Base-by-base conservation (phyloP, 2,113 vertebrate genomes). In the Eulemur macaco region DNA sequence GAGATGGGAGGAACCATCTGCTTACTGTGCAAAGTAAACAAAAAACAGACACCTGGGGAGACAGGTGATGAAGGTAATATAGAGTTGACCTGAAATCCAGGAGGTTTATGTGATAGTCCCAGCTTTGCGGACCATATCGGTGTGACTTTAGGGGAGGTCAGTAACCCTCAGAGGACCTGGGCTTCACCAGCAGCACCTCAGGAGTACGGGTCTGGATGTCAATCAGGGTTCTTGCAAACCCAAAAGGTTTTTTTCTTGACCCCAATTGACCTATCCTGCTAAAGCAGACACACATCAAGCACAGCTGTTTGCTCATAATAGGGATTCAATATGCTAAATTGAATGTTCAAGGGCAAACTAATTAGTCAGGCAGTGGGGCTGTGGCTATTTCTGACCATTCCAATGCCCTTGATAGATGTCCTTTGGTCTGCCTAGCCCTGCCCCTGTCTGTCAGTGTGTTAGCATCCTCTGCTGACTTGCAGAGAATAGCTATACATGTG, bases 331-430 rank as follows among this genome's bases (percentile, higher is more conserved):
- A 66, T 69, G 94, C 27, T 87, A 95, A 86, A 95, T 8, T 56
- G 31, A 94, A 78, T 47, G 66, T 45, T 58, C 66, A 85, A 37
- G 47, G 76, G 23, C 91, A 96, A 73, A 47, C 58, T 87, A 95
- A 88, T 97, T 94, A 96, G 91, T 37, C 34, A 96, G 71, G 10
- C 34, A n/a, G 27, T 47, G 8, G 10, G 39, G 86, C 60, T 77
- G 52, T 47, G 74, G 81, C 93, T 96, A 69, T 96, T 96, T 96
- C 84, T 96, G 92, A 83, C 31, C 56, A 66, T 25, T 94, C 85
- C 47, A 50, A 18, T 1, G 23, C 58, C 94, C 88, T 94, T 96
- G 71, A 71, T 76, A 93, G 39, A 7, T n/a, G 15, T 74, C 56
- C 74, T 96, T 58, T 78, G 37, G 56, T 83, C 42, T 86, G 37